Evolutionary conservation across 1,140 invertebrate genomes (phyloP), one percentile per base, ranked within the genome.

Genomic region (Micrasema longulum): DNA sequence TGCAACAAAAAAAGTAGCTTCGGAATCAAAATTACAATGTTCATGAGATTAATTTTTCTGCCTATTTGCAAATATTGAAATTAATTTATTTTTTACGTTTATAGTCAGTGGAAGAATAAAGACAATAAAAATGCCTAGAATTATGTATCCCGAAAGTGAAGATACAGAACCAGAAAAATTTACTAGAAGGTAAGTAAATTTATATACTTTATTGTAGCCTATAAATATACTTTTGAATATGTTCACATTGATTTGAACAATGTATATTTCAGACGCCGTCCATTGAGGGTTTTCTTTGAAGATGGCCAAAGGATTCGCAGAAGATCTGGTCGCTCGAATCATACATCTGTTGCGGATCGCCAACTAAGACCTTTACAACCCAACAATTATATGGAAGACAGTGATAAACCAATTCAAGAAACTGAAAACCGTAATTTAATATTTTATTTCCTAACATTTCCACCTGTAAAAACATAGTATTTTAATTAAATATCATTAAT

Each of bases 331-430:
- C 26, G 26, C 1, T 55, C 69, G 9, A 26, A 52, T 45, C 69
- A 43, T 31, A 65, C 65, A 7, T 38, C 53, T 23, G 69, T 57
- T 7, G 60, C 55, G 5, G 69, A 65, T 20, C 57, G 74, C 9
- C 60, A 76, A 20, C 53, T 76, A 9, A 60, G 80, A 26, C 80
- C 82, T 14, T 79, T 78, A 11, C 80, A 80, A 2, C 78, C 82
- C 67, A 85, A 84, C 66, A 85, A 84, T 67, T 85, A 84, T 65
- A 81, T 84, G 77, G 83, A 85, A 76, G 84, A 85, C n/a, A 84
- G 83, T 75, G 84, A 85, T 71, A 85, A 85, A 74, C 82, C 83
- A 3, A 84, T 84, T 73, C 83, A 84, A 72, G 80, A 83, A 76
- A 83, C 74, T 14, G 71, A 72, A 70, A 69, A 20, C 41, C 71